phyloP scores from a whole-genome alignment of 2,113 vertebrate genomes.

The Eudorcas thomsonii region DNA sequence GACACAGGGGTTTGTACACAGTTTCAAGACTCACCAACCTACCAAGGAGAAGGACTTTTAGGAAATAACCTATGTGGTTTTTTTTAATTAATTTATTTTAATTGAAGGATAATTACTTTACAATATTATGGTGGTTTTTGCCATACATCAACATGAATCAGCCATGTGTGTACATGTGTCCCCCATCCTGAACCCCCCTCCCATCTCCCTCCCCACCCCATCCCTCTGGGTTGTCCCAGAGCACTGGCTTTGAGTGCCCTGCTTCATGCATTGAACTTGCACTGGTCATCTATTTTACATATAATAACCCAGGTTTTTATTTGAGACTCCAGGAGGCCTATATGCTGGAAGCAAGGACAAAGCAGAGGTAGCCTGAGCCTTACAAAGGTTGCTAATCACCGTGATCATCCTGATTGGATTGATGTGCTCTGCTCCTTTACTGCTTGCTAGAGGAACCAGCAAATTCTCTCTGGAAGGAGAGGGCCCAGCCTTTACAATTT shows the following conservation, averaged over 20 bases:
- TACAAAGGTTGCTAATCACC: not conserved
- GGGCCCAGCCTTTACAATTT: not conserved
- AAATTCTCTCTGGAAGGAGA: not conserved
- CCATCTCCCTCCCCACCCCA: not conserved
- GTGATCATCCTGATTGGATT: not conserved
- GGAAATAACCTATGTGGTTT: not conserved
- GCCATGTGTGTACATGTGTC: not conserved
- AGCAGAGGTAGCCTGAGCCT: not conserved
- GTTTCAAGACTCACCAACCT: not conserved
- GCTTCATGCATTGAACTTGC: not conserved
- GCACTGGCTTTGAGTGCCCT: not conserved
- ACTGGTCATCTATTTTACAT: not conserved
- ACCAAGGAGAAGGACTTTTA: not conserved
- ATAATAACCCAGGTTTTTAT: not conserved
- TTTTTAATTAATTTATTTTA: not conserved
- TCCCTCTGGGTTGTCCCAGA: not conserved
- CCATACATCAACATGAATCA: not conserved
- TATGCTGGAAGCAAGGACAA: not conserved
- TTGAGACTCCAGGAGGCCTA: not conserved
- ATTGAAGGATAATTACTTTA: not conserved
- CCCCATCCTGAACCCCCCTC: not conserved
- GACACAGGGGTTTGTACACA: not conserved
- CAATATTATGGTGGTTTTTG: not conserved
- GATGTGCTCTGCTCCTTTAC: not conserved
- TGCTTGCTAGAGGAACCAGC: not conserved